Base-by-base conservation (phyloP, 2,797 vertebrate species). In the Dallia pectoralis region DNA sequence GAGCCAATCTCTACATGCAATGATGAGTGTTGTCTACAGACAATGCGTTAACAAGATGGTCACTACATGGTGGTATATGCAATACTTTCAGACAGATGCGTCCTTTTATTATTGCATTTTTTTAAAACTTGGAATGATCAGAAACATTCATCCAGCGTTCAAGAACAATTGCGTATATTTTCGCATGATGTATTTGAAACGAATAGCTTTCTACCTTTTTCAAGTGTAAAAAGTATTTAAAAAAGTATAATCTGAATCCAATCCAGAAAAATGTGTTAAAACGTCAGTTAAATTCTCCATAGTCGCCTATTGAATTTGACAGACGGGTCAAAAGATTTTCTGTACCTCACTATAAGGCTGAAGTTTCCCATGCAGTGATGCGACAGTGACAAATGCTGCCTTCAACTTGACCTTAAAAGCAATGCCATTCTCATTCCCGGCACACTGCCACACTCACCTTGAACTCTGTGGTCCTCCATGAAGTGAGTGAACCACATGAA, bases 401-500 rank as follows among this genome's bases (percentile, higher is more conserved):
- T 53, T 64, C 62, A 61, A 29, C 47, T 22, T 32, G 63, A 48
- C 14, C 32, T 14, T 36, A 30, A 36, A n/a, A 51, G 53, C 32
- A 32, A 30, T 18, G 27, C 19, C 7, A 69, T 53, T 44, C 36
- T 18, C 29, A 64, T 19, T n/a, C n/a, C n/a, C n/a, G n/a, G n/a
- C n/a, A n/a, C n/a, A n/a, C n/a, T n/a, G 25, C 14, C 29, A 64
- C 32, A 30, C 87, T 95, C 94, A 96, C 95, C 95, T 89, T 95
- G 91, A 69, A 87, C 94, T 85, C 89, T 88, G 67, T 93, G 93
- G 85, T 95, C 93, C 82, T 94, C 94, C 91, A 94, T 89, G 87
- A 94, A 92, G 89, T 95, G 92, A 86, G 92, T 92, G 74, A 96
- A 91, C 85, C 83, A 90, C 53, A 95, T 84, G 85, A 95, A 90